phyloP scores from a whole-genome alignment of 2,888 invertebrate species.

The Osmoderma eremita region DNA sequence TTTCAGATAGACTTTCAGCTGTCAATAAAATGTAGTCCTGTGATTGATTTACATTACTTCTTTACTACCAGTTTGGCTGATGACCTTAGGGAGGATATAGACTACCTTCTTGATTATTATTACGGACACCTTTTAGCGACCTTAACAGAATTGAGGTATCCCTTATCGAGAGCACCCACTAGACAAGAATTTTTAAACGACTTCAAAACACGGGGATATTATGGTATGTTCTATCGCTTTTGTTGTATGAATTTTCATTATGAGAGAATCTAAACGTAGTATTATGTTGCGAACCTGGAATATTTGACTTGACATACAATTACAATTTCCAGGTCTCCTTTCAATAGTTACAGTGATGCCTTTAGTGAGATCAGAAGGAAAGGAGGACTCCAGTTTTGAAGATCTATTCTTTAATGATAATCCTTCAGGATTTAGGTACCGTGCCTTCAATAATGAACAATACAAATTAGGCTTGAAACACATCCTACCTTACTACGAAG shows the following conservation, averaged over 20 bases:
- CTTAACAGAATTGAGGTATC: slow-evolving; percentile 54
- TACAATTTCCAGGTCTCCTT: slow-evolving; percentile 52
- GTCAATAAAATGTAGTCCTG: slow-evolving; percentile 61
- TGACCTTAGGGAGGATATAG: slow-evolving; percentile 53
- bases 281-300: too few species aligned
- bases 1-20: slow-evolving; percentile 66
- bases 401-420: slow-evolving; percentile 54
- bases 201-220: slow-evolving; percentile 55
- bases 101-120: slow-evolving; percentile 56
- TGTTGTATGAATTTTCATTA: not conserved
- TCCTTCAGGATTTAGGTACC: slow-evolving; percentile 54
- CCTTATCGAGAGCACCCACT: slow-evolving; percentile 55
- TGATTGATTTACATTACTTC: slow-evolving; percentile 64
- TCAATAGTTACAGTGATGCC: slow-evolving; percentile 56
- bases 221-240: slow-evolving; percentile 50
- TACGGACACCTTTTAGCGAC: slow-evolving; percentile 54
- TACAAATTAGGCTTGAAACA: slow-evolving; percentile 56
- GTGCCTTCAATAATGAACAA: slow-evolving; percentile 56
- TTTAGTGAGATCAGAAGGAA: slow-evolving; percentile 54
- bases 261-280: not conserved
- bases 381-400: slow-evolving; percentile 57
- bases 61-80: slow-evolving; percentile 61
- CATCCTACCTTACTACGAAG: slow-evolving; percentile 57
- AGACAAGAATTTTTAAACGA: slow-evolving; percentile 55
- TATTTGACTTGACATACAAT: too few species aligned